Conservation (phyloP, 1,140 invertebrate species). For the Ceratosolen fusciceps region DNA sequence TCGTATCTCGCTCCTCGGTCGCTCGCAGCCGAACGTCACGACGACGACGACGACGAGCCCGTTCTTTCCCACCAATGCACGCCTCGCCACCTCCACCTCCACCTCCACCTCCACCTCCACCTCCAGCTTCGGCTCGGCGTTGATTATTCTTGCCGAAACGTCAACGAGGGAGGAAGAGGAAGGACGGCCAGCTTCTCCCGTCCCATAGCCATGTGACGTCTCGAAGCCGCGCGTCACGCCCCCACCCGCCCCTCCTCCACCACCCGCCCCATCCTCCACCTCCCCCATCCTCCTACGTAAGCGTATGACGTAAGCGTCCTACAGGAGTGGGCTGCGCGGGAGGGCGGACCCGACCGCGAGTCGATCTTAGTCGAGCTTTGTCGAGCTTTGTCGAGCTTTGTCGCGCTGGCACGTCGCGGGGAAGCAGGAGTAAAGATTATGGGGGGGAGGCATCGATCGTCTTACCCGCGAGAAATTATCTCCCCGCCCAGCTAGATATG, state of each 20-base stretch:
- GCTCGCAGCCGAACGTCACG: conserved; percentile 9
- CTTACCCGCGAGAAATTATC: neutral
- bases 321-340: neutral
- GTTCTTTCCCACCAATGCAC: too few relatives aligned
- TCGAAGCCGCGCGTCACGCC: neutral
- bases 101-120: too few relatives aligned
- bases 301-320: neutral
- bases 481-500: neutral
- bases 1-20: conserved; percentile 19
- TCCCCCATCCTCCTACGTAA: too few relatives aligned
- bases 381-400: too few relatives aligned
- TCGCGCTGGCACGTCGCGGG: too few relatives aligned
- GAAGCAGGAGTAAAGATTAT: too few relatives aligned
- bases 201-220: neutral
- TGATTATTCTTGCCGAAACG: neutral
- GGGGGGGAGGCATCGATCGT: too few relatives aligned
- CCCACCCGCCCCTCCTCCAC: too few relatives aligned
- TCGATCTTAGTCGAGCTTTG: too few relatives aligned
- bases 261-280: too few relatives aligned
- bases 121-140: neutral
- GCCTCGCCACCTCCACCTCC: too few relatives aligned
- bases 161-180: neutral
- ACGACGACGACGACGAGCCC: neutral
- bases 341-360: neutral
- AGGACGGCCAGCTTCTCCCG: neutral